Base-by-base conservation (phyloP, 2,797 vertebrate species). In the Urocyon cinereoargenteus region DNA sequence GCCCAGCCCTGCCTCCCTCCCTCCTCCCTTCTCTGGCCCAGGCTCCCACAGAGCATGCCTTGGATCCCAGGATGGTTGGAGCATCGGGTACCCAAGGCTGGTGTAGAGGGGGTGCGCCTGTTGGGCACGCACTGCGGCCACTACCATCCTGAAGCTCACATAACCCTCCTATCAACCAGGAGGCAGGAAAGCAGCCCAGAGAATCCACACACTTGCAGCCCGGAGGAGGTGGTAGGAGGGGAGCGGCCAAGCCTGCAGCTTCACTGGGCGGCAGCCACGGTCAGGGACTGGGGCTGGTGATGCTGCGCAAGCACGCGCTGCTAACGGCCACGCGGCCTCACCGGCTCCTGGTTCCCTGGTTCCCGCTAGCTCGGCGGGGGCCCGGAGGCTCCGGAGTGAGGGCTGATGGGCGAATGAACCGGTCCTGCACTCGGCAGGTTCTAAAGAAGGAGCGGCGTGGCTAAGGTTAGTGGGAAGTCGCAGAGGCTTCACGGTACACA, bases 261-360 rank as follows among this genome's bases (percentile, higher is more conserved):
- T 21, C 75, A n/a, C 16, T 31, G 15, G 51, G 28, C 21, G 28
- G 19, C 75, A 51, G 49, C 49, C 28, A 6, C 9, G 12, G 49
- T 18, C 73, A 31, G 6, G 16, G 73, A 4, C 18, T 45, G 40
- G 24, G 40, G 24, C 45, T 8, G 1, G 51, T 6, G 49, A 13
- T 1, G 31, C 51, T 13, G 28, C 3, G 0, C 3, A 11, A 31
- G 28, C 51, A 6, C 6, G 0, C 31, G 0, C 75, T 78, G 49
- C 51, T 31, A 13, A n/a, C 0, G 51, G 51, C 75, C 10, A 2
- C 10, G 1, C 0, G 0, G 75, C 49, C 75, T n/a, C 28, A 0
- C 75, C 0, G 5, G 16, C 49, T 51, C 18, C 49, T 3, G 28
- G 18, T 12, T n/a, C 28, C 16, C 16, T 3, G 9, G 28, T 21